phyloP scores from a whole-genome alignment of 2,888 invertebrate species.

The Nowickia ferox region DNA sequence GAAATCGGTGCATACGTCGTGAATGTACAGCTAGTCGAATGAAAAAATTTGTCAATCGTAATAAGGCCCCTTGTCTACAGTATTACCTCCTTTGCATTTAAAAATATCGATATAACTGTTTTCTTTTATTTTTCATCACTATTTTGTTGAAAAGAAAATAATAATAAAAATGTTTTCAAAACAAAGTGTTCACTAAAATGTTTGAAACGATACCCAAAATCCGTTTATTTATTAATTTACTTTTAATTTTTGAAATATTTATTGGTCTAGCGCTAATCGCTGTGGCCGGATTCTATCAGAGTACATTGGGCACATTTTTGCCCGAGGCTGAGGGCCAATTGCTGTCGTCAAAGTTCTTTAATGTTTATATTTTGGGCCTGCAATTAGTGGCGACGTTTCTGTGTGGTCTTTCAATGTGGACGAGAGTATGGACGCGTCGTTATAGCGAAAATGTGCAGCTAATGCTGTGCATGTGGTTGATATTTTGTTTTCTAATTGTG shows the following conservation, averaged over 20 bases:
- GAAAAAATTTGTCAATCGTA: no score
- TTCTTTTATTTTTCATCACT: neutral
- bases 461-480: conserved; percentile 77
- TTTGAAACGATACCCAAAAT: conserved; percentile 78
- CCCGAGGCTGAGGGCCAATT: conserved; percentile 74
- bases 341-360: conserved; percentile 76
- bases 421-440: conserved; percentile 76
- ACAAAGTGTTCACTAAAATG: conserved; percentile 75
- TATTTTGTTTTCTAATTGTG: conserved; percentile 77
- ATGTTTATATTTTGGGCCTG: conserved; percentile 76
- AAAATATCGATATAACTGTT: no score
- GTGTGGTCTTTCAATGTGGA: conserved; percentile 78
- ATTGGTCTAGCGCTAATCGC: conserved; percentile 76
- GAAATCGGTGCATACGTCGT: no score
- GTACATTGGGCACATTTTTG: conserved; percentile 75
- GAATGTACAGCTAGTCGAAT: no score
- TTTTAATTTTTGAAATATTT: conserved; percentile 76
- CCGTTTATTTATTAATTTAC: conserved; percentile 75
- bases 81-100: no score
- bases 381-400: conserved; percentile 77
- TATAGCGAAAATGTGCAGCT: conserved; percentile 76
- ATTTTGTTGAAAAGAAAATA: neutral
- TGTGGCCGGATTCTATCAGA: conserved; percentile 76
- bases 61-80: no score
- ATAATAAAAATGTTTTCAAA: conserved; percentile 20